Evolutionary conservation across 2,888 invertebrate genomes (phyloP), one percentile per base, ranked within the genome.

Genomic region (Aspidiotus rigidus): DNA sequence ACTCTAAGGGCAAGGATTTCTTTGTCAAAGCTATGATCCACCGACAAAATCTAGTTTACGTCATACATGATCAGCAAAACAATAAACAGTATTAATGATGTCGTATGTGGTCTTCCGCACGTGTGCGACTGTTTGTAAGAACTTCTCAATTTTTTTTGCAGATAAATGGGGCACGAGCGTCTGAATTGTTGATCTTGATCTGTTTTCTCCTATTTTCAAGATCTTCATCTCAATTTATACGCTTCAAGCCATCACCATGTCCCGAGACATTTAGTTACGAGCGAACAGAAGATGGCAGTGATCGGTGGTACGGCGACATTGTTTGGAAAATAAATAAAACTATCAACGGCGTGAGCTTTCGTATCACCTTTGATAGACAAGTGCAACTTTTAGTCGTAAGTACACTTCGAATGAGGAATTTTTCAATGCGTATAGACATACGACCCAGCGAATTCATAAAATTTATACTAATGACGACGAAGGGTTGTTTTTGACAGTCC

Each of bases 351-450:
- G 76, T 85, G 7, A 84, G 83, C 81, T 75, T 86, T 10, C 82
- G 82, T 67, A 77, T 86, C 0, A 80, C 80, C 28, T 75, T 86
- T 64, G 85, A 86, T 73, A 77, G 79, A 66, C 82, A 81, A 70
- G 84, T 84, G n/a, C 81, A 83, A 74, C 79, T 84, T 57, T 77
- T 86, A 59, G 83, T 84, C 75, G 86, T 86, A 75, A 81, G 82
- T 76, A 28, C 5, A 28, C 49, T 13, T 13, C n/a, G 49, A 49
- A 49, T 49, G 49, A 49, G 49, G n/a, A 49, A n/a, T 49, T n/a
- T n/a, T 11, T 49, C 11, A 6, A 49, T 49, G 10, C 49, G 6
- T n/a, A 13, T n/a, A 2, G n/a, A 49, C 6, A 11, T 2, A 13
- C 49, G 2, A 49, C n/a, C 49, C 11, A 49, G 49, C 49, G 6